Conservation (phyloP, 2,797 vertebrate species). For the Rhyacichthys aspro region DNA sequence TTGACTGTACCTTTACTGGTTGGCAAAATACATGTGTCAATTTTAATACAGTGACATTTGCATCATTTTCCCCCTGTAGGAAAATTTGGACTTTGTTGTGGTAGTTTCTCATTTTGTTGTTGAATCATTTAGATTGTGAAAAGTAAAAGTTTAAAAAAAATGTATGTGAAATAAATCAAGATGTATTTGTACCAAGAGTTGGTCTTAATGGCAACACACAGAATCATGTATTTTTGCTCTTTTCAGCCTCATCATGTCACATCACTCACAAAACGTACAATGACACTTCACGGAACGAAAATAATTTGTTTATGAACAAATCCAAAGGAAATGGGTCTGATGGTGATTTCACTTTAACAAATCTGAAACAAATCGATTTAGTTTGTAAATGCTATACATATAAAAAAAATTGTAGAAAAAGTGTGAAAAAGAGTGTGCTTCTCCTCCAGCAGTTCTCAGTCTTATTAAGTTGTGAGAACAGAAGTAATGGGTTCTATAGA, state of each 20-base stretch:
- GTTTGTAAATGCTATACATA: too few relatives aligned
- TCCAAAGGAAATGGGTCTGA: neutral
- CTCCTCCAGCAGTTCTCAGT: too few relatives aligned
- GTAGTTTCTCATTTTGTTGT: slow-evolving; percentile 89
- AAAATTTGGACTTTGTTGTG: slow-evolving; percentile 84
- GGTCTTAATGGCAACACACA: slow-evolving; percentile 42
- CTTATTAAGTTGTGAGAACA: too few relatives aligned
- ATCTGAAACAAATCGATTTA: too few relatives aligned
- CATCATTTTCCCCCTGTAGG: slow-evolving; percentile 73
- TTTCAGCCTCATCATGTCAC: slow-evolving; percentile 13
- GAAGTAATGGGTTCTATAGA: too few relatives aligned
- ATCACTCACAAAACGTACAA: neutral
- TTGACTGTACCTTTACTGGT: slow-evolving; percentile 73
- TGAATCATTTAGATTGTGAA: slow-evolving; percentile 88
- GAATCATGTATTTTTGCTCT: slow-evolving; percentile 13
- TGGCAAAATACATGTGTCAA: slow-evolving; percentile 72
- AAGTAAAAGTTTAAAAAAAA: slow-evolving; percentile 73
- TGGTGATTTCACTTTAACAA: too few relatives aligned
- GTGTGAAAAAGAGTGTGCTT: too few relatives aligned
- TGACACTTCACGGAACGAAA: too few relatives aligned
- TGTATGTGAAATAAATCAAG: slow-evolving; percentile 88
- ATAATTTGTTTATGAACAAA: neutral
- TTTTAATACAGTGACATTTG: slow-evolving; percentile 79
- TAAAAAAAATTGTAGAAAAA: too few relatives aligned
- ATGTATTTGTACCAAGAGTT: slow-evolving; percentile 82